Evolutionary conservation across 2,113 vertebrate species (phyloP), one percentile per base, ranked within the genome.

Genomic region (Ochotona curzoniae): DNA sequence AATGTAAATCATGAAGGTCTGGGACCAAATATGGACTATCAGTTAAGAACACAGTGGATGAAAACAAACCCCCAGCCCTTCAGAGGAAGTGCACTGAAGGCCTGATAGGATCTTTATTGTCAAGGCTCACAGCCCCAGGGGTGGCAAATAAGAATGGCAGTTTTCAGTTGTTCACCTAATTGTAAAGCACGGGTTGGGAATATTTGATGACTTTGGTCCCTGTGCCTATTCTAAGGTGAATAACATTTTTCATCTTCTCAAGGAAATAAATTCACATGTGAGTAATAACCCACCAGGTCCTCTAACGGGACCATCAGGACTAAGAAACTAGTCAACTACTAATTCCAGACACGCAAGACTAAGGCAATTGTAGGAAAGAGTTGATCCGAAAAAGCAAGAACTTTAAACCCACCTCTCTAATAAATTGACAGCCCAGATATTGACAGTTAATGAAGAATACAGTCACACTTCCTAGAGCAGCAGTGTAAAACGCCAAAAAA

Each of bases 1-100:
- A 93, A 95, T 88, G 73, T 23, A 0, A 80, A 94, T 93, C 44
- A 63, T 25, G 18, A 73, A 93, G 75, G 57, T 57, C 83, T 95
- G 87, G 66, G 92, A 93, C 90, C 67, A 85, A 82, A 91, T 94
- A 95, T 54, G 66, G 1, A 96, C 96, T 89, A 81, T 47, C 96
- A 96, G 92, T 35, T 95, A 95, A 94, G 3, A 69, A 95, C 78
- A 79, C 66, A 1, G 0, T 87, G 87, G 73, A 86, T 47, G 70
- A 75, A 93, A 96, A 84, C 10, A 94, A 93, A 93, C 84, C 91
- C 20, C 94, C 44, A 64, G 47, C 86, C 64, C 67, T 91, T 32
- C 9, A 90, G 4, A 28, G 69, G 76, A 30, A 83, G 87, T 95
- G 81, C 89, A 84, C 11, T 32, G 20, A 8, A 69, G 79, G 28